These are phyloP conservation scores for Cyanoramphus novaezelandiae DNA, from an alignment of 2,113 vertebrate species.

Conservation along the genomic window DNA sequence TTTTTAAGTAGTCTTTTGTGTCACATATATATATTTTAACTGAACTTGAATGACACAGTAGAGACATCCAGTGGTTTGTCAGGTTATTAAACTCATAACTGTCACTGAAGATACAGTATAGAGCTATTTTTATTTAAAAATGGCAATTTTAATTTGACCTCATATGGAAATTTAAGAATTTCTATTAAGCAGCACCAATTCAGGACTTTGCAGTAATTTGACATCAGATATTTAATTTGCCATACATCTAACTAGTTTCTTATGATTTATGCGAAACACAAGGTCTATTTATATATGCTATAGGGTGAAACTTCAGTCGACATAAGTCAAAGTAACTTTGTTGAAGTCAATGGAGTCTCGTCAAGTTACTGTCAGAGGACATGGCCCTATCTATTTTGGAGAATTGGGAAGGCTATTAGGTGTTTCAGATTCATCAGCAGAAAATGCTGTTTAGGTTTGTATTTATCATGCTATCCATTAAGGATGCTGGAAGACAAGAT, in stretches of 20 bases:
- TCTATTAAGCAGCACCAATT: slow-evolving; percentile 3
- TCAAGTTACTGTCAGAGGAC: neutral
- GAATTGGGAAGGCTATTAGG: neutral
- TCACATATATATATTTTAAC: neutral
- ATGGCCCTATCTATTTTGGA: neutral
- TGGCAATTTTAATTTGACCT: slow-evolving; percentile 20
- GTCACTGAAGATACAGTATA: slow-evolving; percentile 31
- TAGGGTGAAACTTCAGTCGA: neutral
- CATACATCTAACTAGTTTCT: neutral
- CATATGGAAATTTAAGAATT: slow-evolving; percentile 8
- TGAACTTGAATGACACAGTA: slow-evolving; percentile 9
- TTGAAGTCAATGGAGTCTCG: neutral
- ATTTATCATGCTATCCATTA: neutral
- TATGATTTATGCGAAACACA: neutral
- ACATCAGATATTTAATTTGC: slow-evolving; percentile 26
- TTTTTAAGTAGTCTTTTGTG: neutral
- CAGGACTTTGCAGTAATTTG: slow-evolving; percentile 1
- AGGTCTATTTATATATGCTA: neutral
- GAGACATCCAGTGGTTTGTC: slow-evolving; percentile 48
- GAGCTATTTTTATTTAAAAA: slow-evolving; percentile 5
- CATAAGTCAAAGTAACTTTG: neutral
- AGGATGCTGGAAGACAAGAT: neutral
- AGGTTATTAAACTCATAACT: slow-evolving; percentile 30
- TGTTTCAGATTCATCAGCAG: neutral
- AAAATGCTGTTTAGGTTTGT: neutral